Percentiles rank a stretch among this genome's conserved stretches.
phyloP scores from a whole-genome alignment of 1,140 invertebrate species.

The Leptoteleia sp. region DNA sequence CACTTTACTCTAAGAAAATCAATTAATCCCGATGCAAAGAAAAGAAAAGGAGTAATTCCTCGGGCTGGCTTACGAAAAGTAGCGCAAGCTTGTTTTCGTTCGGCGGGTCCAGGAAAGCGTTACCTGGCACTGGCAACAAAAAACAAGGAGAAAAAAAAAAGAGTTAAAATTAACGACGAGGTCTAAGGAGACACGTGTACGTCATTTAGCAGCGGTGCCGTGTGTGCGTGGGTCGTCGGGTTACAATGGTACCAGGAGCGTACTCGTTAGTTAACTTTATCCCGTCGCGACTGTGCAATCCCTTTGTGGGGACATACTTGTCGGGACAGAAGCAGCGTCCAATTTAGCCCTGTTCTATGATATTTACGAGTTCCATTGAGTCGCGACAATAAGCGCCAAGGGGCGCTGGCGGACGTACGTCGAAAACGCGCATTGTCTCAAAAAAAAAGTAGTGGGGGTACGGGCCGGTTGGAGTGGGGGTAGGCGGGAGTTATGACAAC shows the following conservation, averaged over 20 bases:
- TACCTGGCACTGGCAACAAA: no score
- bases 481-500: no score
- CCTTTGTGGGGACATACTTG: constrained; percentile 58
- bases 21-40: no score
- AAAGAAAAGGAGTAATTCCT: no score
- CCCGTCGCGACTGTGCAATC: constrained; percentile 39
- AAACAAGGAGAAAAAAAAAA: no score
- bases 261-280: constrained; percentile 55
- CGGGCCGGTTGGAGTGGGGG: no score
- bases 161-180: constrained; percentile 17
- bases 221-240: constrained; percentile 20
- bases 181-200: constrained; percentile 15
- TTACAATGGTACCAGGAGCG: constrained; percentile 36
- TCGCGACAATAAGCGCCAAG: constrained; percentile 41
- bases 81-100: no score
- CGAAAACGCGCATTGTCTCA: constrained; percentile 35
- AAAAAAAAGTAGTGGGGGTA: no score
- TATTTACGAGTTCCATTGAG: constrained; percentile 64
- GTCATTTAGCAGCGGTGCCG: constrained; percentile 29
- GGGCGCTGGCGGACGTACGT: constrained; percentile 31
- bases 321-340: constrained; percentile 53
- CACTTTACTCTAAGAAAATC: no score
- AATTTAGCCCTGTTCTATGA: constrained; percentile 61
- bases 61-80: no score
- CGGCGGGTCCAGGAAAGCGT: background rate